Evolutionary conservation across 2,113 vertebrate species (phyloP).

Genomic region (Merops nubicus): DNA sequence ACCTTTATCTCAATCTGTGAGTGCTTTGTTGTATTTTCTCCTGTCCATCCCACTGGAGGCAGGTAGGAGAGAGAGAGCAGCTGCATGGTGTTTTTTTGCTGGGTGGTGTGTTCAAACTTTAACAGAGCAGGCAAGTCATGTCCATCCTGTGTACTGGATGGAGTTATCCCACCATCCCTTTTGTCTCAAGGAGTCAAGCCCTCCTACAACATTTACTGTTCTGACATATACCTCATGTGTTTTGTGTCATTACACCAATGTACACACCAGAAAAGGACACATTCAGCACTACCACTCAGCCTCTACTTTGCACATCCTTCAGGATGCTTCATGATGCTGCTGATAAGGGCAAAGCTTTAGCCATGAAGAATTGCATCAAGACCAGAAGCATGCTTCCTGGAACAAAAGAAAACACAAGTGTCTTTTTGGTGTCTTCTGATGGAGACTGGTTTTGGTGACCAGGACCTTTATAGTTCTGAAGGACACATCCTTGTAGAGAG

Average conservation of each 20-base stretch:
- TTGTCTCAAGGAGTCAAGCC: not conserved
- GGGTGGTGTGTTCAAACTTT: not conserved
- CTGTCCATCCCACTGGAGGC: too few species aligned
- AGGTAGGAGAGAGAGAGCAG: too few species aligned
- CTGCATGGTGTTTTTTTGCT: not conserved
- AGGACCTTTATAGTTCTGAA: not conserved
- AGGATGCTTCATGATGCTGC: not conserved
- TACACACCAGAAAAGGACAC: not conserved
- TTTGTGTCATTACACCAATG: not conserved
- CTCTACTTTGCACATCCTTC: not conserved
- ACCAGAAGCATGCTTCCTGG: not conserved
- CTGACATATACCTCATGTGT: fast-evolving
- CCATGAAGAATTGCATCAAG: not conserved
- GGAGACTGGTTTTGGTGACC: not conserved
- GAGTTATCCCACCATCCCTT: not conserved
- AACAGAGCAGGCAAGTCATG: not conserved
- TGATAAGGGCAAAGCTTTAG: not conserved
- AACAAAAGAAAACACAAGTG: not conserved
- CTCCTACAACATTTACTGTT: not conserved
- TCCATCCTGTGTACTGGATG: not conserved
- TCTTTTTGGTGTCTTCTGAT: not conserved
- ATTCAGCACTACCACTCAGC: not conserved
- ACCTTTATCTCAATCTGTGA: too few species aligned
- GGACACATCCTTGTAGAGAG: not conserved
- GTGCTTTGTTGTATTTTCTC: too few species aligned